Percentiles rank a stretch among this genome's conserved stretches.
These are phyloP conservation scores for Anagyrus pseudococci DNA, from an alignment of 2,888 invertebrate genomes.

Conservation along the genomic window DNA sequence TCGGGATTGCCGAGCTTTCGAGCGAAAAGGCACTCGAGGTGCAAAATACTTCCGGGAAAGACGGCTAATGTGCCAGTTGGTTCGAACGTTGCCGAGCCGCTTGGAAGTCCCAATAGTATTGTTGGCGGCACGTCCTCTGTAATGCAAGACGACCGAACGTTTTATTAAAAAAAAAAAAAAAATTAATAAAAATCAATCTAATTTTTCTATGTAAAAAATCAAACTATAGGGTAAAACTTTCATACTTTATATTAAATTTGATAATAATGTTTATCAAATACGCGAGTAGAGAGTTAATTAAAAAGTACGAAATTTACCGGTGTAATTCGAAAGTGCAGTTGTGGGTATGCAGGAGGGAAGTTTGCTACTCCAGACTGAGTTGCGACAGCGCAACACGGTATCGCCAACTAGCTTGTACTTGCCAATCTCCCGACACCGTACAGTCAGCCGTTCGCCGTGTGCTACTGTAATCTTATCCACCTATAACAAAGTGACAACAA, in stretches of 20 bases:
- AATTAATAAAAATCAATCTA: no score
- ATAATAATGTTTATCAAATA: no score
- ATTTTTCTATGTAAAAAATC: no score
- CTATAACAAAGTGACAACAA: no score
- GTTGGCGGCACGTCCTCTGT: conserved; percentile 84
- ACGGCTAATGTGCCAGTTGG: conserved; percentile 81
- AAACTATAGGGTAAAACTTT: no score
- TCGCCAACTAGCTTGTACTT: conserved; percentile 85
- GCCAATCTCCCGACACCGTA: conserved; percentile 82
- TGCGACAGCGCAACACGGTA: conserved; percentile 77
- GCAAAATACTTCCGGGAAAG: conserved; percentile 80
- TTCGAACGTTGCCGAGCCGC: conserved; percentile 82
- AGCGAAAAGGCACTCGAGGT: conserved; percentile 83
- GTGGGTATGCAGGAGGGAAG: conserved; percentile 88
- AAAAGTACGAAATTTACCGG: conserved; percentile 66
- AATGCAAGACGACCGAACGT: no score
- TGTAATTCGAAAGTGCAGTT: conserved; percentile 84
- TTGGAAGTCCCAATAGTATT: conserved; percentile 76
- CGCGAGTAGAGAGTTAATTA: no score
- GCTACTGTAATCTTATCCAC: conserved; percentile 64
- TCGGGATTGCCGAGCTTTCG: conserved; percentile 80
- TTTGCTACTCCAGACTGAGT: conserved; percentile 81
- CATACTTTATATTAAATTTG: no score
- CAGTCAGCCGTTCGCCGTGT: conserved; percentile 78
- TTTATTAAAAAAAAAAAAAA: no score